Conservation (phyloP, 2,888 invertebrate genomes). For the Phortica okadai region DNA sequence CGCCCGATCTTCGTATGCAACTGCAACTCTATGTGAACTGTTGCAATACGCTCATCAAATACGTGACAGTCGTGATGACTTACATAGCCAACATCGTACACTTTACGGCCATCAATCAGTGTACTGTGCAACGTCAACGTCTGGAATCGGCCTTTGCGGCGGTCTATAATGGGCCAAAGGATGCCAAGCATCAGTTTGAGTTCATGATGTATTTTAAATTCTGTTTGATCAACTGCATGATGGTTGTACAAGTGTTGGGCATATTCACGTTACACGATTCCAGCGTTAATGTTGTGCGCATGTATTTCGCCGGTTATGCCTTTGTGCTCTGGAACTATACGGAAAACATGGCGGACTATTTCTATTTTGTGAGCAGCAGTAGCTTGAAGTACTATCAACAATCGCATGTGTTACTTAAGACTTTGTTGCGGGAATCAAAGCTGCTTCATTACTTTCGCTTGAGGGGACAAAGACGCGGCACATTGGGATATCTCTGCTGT, state of each 20-base stretch:
- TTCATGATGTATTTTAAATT: slow-evolving; percentile 63
- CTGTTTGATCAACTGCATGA: slow-evolving; percentile 63
- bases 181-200: slow-evolving; percentile 58
- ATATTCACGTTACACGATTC: slow-evolving; percentile 52
- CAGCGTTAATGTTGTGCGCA: slow-evolving; percentile 46
- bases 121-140: slow-evolving; percentile 52
- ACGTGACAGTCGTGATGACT: slow-evolving; percentile 61
- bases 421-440: slow-evolving; percentile 40
- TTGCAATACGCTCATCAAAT: slow-evolving; percentile 65
- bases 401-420: slow-evolving; percentile 53
- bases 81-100: slow-evolving; percentile 61
- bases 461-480: slow-evolving; percentile 36
- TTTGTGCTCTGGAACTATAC: slow-evolving; percentile 71
- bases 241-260: slow-evolving; percentile 61
- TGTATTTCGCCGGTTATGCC: slow-evolving; percentile 60
- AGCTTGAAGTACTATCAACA: slow-evolving; percentile 61
- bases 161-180: slow-evolving; percentile 36
- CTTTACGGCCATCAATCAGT: slow-evolving; percentile 54
- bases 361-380: slow-evolving; percentile 62
- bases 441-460: slow-evolving; percentile 8
- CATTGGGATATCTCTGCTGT: slow-evolving; percentile 45
- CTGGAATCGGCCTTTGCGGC: slow-evolving; percentile 58
- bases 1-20: slow-evolving; percentile 56
- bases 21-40: slow-evolving; percentile 60
- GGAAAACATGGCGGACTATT: slow-evolving; percentile 70